Conservation (phyloP, 30 jellyfish, hydroid and myxozoan genomes). For the Pseudorhiza aurosa region DNA sequence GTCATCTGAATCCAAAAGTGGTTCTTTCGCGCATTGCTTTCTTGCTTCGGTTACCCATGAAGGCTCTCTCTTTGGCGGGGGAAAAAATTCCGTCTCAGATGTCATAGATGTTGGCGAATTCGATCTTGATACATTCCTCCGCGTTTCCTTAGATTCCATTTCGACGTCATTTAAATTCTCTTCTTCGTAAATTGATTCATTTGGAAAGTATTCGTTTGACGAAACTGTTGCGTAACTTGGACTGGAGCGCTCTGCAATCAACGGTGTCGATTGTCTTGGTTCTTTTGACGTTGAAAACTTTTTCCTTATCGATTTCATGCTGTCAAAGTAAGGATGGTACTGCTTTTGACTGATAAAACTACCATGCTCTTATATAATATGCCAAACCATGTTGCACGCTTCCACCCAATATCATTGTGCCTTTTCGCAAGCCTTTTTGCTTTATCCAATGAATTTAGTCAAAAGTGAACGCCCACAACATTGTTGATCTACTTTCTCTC, state of each 20-base stretch:
- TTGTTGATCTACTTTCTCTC: no score
- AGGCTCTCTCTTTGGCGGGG: slow-evolving; percentile 23
- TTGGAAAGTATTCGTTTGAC: neutral
- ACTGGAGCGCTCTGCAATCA: neutral
- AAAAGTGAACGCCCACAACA: no score
- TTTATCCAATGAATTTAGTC: no score
- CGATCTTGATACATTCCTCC: neutral
- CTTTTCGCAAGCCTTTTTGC: no score
- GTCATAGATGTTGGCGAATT: slow-evolving; percentile 15
- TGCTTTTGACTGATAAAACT: no score
- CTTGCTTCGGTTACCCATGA: slow-evolving; percentile 67
- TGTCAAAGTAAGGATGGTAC: no score
- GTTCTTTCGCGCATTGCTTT: slow-evolving; percentile 58
- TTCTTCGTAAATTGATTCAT: slow-evolving; percentile 8
- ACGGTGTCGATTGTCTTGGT: slow-evolving; percentile 27
- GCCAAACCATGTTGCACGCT: no score
- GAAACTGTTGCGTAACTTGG: neutral
- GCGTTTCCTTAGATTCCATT: neutral
- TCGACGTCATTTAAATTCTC: neutral
- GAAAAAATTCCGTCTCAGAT: slow-evolving; percentile 13
- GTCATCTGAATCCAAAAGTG: slow-evolving; percentile 42
- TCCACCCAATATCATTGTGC: no score
- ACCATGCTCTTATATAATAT: no score
- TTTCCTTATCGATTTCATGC: slow-evolving; percentile 31
- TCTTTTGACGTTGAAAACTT: neutral